These are phyloP conservation scores for Ennomos quercinarius DNA, from an alignment of 2,888 invertebrate species.

Conservation along the genomic window DNA sequence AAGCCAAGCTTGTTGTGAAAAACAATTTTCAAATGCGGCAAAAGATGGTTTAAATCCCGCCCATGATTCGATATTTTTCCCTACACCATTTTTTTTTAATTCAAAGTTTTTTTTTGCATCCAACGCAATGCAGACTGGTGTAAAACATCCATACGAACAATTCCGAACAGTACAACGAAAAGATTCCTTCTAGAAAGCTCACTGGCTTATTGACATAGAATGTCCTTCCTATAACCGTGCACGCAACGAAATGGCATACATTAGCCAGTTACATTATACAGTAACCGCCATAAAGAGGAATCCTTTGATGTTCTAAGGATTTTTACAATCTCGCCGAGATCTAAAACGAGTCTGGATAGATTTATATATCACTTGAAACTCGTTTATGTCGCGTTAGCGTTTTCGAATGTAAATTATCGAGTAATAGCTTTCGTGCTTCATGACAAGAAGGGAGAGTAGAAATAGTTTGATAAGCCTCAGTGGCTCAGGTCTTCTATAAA, in stretches of 20 bases:
- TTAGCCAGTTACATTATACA: slow-evolving; percentile 64
- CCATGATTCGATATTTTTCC: no score
- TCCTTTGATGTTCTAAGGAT: slow-evolving; percentile 72
- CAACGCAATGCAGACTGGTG: no score
- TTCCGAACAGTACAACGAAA: not conserved
- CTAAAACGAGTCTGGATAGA: slow-evolving; percentile 54
- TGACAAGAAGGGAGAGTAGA: not conserved
- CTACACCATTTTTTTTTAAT: no score
- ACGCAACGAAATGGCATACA: slow-evolving; percentile 29
- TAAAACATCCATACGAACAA: no score
- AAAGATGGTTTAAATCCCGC: no score
- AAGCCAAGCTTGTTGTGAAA: no score
- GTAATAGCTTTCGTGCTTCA: slow-evolving; percentile 44
- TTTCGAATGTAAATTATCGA: slow-evolving; percentile 62
- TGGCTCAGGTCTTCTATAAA: no score
- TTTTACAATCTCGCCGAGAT: slow-evolving; percentile 64
- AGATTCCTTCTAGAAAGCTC: slow-evolving; percentile 25
- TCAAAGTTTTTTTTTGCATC: no score
- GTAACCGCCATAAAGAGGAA: slow-evolving; percentile 69
- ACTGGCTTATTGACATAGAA: slow-evolving; percentile 39
- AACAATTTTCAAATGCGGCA: no score
- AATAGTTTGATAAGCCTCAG: no score
- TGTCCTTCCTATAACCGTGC: slow-evolving; percentile 15
- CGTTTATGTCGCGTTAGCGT: slow-evolving; percentile 66
- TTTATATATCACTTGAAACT: slow-evolving; percentile 65